phyloP scores from a whole-genome alignment of 2,113 vertebrate species.

The Mionectes macconnelli region DNA sequence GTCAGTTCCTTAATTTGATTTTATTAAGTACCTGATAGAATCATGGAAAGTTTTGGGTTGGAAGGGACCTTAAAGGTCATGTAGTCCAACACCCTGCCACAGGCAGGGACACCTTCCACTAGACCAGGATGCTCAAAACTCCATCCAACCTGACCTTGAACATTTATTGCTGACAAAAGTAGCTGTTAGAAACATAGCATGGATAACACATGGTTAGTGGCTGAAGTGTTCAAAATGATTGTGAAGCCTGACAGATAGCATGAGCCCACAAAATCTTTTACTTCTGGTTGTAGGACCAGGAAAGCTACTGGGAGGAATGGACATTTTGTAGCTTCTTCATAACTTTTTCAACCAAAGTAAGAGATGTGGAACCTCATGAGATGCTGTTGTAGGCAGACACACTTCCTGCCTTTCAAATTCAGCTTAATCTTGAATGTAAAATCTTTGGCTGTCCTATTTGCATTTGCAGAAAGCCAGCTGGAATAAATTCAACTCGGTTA shows the following conservation, averaged over 20 bases:
- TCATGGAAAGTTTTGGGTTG: background rate
- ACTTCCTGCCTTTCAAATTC: slow-evolving; percentile 2
- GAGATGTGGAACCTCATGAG: slow-evolving; percentile 4
- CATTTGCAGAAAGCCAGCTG: slow-evolving; percentile 26
- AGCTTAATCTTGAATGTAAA: slow-evolving; percentile 9
- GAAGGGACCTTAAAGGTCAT: background rate
- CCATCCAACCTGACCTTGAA: background rate
- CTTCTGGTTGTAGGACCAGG: background rate
- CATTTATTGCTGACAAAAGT: background rate
- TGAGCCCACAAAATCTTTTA: background rate
- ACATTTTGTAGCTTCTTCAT: background rate
- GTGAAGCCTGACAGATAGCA: background rate
- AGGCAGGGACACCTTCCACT: background rate
- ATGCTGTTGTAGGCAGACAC: background rate
- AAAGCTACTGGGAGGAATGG: background rate
- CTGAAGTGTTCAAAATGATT: background rate
- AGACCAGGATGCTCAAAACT: background rate
- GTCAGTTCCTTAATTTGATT: background rate
- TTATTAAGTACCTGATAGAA: background rate
- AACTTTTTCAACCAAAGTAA: background rate
- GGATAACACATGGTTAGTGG: background rate
- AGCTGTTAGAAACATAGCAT: background rate
- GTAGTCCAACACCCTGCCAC: background rate
- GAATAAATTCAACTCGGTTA: background rate
- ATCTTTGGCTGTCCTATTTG: background rate